phyloP scores from a whole-genome alignment of 2,888 invertebrate genomes.

The Ecdyonurus torrentis region DNA sequence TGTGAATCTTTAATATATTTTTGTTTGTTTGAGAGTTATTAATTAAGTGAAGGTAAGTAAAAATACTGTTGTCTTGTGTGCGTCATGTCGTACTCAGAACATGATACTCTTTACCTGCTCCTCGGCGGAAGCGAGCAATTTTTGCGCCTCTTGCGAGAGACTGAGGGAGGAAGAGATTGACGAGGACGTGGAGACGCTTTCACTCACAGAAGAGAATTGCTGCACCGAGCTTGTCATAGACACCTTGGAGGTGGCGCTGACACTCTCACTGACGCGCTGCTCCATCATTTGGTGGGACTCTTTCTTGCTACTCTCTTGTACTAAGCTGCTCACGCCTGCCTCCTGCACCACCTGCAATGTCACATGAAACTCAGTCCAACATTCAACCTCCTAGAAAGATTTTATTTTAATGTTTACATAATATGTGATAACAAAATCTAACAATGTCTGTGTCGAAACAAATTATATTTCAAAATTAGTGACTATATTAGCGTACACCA shows the following conservation, averaged over 20 bases:
- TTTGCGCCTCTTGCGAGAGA: background rate
- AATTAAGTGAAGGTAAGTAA: background rate
- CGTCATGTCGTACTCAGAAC: background rate
- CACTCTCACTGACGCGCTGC: background rate
- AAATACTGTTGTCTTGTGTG: background rate
- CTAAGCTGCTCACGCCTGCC: background rate
- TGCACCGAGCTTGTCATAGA: background rate
- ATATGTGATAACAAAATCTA: too few relatives aligned
- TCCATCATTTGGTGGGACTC: background rate
- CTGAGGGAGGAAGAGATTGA: background rate
- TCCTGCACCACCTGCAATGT: background rate
- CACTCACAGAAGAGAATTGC: background rate
- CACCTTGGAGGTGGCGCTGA: background rate
- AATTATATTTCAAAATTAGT: too few relatives aligned
- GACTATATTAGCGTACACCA: too few relatives aligned
- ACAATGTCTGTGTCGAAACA: too few relatives aligned
- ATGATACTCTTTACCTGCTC: slow-evolving; percentile 2
- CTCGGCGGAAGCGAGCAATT: background rate
- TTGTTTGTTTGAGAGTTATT: too few relatives aligned
- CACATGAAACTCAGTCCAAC: background rate
- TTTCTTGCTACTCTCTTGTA: background rate
- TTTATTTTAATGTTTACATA: too few relatives aligned
- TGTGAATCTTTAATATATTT: too few relatives aligned
- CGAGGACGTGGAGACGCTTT: background rate
- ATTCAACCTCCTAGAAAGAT: too few relatives aligned